These are phyloP conservation scores for Gnatocerus cornutus DNA, from an alignment of 2,888 invertebrate species.

Conservation along the genomic window DNA sequence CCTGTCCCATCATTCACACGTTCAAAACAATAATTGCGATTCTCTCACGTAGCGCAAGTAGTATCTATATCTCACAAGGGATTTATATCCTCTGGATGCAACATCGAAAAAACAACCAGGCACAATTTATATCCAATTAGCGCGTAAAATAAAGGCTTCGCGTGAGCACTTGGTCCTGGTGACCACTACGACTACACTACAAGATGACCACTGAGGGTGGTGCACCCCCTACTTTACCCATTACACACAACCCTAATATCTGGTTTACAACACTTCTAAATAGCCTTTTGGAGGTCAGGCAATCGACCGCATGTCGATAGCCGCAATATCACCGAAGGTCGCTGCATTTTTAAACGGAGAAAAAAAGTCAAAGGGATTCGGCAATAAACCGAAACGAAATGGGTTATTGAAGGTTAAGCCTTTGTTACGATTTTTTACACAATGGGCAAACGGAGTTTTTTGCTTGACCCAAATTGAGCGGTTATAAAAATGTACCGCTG, in stretches of 20 bases:
- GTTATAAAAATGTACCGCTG: slow-evolving; percentile 8
- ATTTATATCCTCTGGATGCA: slow-evolving; percentile 20
- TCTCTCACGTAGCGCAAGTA: slow-evolving; percentile 8
- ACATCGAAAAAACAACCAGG: slow-evolving; percentile 8
- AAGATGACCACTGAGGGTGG: slow-evolving; percentile 26
- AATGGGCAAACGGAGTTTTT: slow-evolving; percentile 6
- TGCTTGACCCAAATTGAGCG: slow-evolving; percentile 27
- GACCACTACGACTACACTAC: neutral
- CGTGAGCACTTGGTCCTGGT: slow-evolving; percentile 15
- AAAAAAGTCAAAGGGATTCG: slow-evolving; percentile 55
- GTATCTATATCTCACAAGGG: slow-evolving; percentile 28
- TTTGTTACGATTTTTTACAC: slow-evolving; percentile 52
- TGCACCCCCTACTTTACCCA: slow-evolving; percentile 62
- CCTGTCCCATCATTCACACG: slow-evolving; percentile 14
- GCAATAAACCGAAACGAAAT: slow-evolving; percentile 58
- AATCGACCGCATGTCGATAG: slow-evolving; percentile 63
- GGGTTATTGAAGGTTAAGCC: slow-evolving; percentile 58
- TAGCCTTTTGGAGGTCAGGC: slow-evolving; percentile 62
- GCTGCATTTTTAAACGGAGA: slow-evolving; percentile 57
- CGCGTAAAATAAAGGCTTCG: slow-evolving; percentile 43
- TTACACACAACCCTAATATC: slow-evolving; percentile 67
- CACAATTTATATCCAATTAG: slow-evolving; percentile 47
- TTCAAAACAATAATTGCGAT: slow-evolving; percentile 24
- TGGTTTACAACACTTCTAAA: slow-evolving; percentile 61
- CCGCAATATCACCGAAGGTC: slow-evolving; percentile 59